Percentiles rank a stretch among this genome's conserved stretches.
phyloP scores from a whole-genome alignment of 2,888 invertebrate genomes.

The Salticus scenicus region DNA sequence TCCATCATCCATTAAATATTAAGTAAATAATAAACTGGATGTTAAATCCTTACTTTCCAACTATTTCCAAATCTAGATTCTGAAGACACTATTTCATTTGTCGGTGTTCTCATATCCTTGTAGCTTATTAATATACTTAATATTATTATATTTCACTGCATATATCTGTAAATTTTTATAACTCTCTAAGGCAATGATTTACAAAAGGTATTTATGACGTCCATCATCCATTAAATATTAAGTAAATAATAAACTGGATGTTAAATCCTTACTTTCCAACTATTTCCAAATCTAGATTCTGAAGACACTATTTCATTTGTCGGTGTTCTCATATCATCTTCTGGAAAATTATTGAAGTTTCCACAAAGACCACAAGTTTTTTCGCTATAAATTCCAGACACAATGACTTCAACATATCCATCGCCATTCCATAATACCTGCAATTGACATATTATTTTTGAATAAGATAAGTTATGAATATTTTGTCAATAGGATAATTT shows the following conservation, averaged over 20 bases:
- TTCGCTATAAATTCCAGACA: conserved; percentile 84
- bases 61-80: conserved; percentile 86
- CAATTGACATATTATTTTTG: not conserved
- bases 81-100: conserved; percentile 80
- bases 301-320: conserved; percentile 80
- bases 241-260: no score
- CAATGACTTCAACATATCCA: conserved; percentile 89
- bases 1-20: no score
- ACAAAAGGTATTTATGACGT: no score
- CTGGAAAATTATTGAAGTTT: conserved; percentile 90
- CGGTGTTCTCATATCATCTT: conserved; percentile 84
- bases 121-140: no score
- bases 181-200: no score
- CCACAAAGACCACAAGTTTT: conserved; percentile 93
- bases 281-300: conserved; percentile 84
- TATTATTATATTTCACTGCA: no score
- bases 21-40: no score
- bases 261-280: conserved; percentile 96
- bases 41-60: conserved; percentile 96
- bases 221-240: no score
- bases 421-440: conserved; percentile 92
- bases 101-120: conserved; percentile 81
- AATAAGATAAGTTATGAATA: no score
- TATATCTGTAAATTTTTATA: no score
- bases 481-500: no score